A percentile compares a stretch with the other conserved stretches of the same genome.
Evolutionary conservation across 2,888 invertebrate species (phyloP).

Genomic region (Drosophila quinaria): DNA sequence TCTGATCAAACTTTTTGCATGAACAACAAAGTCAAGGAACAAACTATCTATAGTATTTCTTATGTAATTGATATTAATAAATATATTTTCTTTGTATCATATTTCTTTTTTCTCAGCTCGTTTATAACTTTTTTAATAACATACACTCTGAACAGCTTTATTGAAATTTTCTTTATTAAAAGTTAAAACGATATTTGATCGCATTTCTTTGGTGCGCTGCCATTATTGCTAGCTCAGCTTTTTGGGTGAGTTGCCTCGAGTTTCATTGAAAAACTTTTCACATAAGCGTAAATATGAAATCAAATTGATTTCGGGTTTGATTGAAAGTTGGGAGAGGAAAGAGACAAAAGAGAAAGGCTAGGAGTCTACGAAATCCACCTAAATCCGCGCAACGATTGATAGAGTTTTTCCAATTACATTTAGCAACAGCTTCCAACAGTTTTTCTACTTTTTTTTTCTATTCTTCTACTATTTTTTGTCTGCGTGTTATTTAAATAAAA

Average conservation of each 20-base stretch:
- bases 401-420: conserved; percentile 54
- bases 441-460: neutral
- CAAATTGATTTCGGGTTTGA: conserved; percentile 72
- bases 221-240: conserved; percentile 26
- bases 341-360: neutral
- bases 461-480: conserved; percentile 4
- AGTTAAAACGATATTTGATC: conserved; percentile 1
- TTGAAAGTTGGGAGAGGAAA: neutral
- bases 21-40: too few relatives aligned
- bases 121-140: neutral
- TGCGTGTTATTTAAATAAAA: conserved; percentile 24
- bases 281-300: conserved; percentile 76
- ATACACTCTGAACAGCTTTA: neutral
- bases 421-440: conserved; percentile 23
- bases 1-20: neutral
- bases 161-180: neutral
- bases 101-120: neutral
- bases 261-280: conserved; percentile 77
- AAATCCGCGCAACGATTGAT: conserved; percentile 38
- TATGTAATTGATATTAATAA: neutral
- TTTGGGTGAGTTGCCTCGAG: conserved; percentile 30
- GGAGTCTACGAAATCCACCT: conserved; percentile 11
- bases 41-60: neutral
- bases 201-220: conserved; percentile 21
- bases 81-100: neutral